Evolutionary conservation across 2,113 vertebrate genomes (phyloP), one percentile per base, ranked within the genome.

Genomic region (Micronycteris hirsuta): DNA sequence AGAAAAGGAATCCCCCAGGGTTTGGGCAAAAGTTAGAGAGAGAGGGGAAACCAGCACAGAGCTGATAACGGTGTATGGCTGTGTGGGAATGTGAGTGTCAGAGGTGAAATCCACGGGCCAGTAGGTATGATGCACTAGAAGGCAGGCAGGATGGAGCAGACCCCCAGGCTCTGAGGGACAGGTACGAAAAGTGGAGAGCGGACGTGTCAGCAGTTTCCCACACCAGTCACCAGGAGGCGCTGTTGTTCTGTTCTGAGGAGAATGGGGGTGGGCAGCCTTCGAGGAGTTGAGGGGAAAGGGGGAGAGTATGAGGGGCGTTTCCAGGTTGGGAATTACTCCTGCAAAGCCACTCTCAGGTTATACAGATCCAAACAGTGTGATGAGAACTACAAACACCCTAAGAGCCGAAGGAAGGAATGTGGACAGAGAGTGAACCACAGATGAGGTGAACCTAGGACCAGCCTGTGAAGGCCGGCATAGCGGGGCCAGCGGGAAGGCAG

Each of bases 161-260:
- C 3, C 9, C 33, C 31, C 12, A 2, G 43, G 65, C n/a, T 65
- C 83, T 28, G 2, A 28, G 33, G 13, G 54, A 11, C 2, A 2
- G 1, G n/a, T n/a, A 13, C 47, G 19, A 12, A 20, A 36, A 0
- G 45, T 13, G 19, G 47, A 49, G 36, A 6, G 63, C 36, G 0
- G 41, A 4, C 8, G 7, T 5, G 19, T 31, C 12, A 7, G 78
- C 73, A 87, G 63, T 84, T 92, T 81, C n/a, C 19, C 0, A 4
- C 11, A 1, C 2, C 9, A 1, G 45, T 41, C 88, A 68, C 91
- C 45, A 94, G 91, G 93, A 76, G 85, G 87, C 58, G 24, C 93
- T 92, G 56, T 43, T 49, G 24, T 38, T 76, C 56, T 36, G 63
- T 43, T 33, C 2, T 31, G 68, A 26, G 16, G 5, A 58, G 63